Base-by-base conservation (phyloP, 2,888 invertebrate genomes). In the Hemistola chrysoprasaria region DNA sequence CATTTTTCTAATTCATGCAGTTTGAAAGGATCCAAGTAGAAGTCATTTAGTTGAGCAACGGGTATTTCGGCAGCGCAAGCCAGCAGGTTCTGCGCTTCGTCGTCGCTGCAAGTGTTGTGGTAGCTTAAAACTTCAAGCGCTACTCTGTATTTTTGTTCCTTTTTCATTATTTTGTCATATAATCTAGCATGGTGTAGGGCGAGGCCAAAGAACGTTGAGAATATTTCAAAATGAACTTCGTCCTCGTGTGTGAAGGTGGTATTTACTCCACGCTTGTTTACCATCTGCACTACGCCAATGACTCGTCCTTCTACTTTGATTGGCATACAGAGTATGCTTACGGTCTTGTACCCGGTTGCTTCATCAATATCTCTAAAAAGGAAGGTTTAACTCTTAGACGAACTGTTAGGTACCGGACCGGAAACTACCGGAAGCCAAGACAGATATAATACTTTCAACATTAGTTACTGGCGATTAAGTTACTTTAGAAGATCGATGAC, bases 221-320 rank as follows among this genome's bases (percentile, higher is more conserved):
- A 96, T 50, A 93, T 93, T 71, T 95, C 94, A 75, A 96, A 96
- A 0, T 95, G 92, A 38, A 93, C 92, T 70, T 95, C 95, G 61
- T 97, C 96, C 28, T 93, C 92, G 61, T 78, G 84, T 2, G 86
- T 86, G 78, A 92, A 95, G 7, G 54, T 57, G 70, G 2, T 6
- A 8, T 50, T 71, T 0, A 90, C 91, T n/a, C 80, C 78, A 8
- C 90, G 83, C 64, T 93, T 93, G 57, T 93, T 93, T 0, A 96
- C 95, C 96, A 96, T 96, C 80, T 97, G 96, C 0, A 96, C 95
- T 0, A 96, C 96, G 1, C 95, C 96, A 44, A 96, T 96, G 5
- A 95, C 92, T 46, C 90, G 91, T 22, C 93, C 93, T 41, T 95
- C 86, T 8, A 95, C 95, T 74, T 93, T 95, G 25, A 97, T 94